A percentile compares a stretch with the other conserved stretches of the same genome.
Conservation (phyloP, 1,140 invertebrate genomes). For the Nylanderia fulva region DNA sequence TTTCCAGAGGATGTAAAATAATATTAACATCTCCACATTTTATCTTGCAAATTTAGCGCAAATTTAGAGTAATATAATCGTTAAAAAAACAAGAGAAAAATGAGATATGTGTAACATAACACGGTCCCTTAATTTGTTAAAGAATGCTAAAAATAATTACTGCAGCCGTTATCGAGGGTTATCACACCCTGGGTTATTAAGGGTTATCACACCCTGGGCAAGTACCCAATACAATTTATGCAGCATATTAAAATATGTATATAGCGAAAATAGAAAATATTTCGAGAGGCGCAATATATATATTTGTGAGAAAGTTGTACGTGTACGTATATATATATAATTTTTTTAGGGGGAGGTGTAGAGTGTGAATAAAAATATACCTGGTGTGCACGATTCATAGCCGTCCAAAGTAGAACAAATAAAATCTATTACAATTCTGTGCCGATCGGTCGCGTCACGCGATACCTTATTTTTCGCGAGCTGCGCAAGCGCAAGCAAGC, state of each 20-base stretch:
- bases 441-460: slow-evolving; percentile 67
- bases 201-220: not conserved
- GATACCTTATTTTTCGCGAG: slow-evolving; percentile 11
- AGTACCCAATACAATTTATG: slow-evolving; percentile 31
- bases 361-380: slow-evolving; percentile 72
- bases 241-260: slow-evolving; percentile 16
- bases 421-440: slow-evolving; percentile 73
- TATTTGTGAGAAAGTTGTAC: slow-evolving; percentile 54
- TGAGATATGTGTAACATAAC: not conserved
- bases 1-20: not conserved
- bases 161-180: slow-evolving; percentile 26
- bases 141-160: not conserved
- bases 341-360: slow-evolving; percentile 58
- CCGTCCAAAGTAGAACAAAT: slow-evolving; percentile 77
- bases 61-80: not conserved
- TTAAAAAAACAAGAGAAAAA: slow-evolving; percentile 2
- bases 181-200: too few species aligned
- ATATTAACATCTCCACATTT: not conserved
- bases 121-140: not conserved
- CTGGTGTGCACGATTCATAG: slow-evolving; percentile 76
- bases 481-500: not conserved
- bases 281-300: slow-evolving; percentile 51
- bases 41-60: not conserved
- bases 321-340: slow-evolving; percentile 65
- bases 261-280: slow-evolving; percentile 48